Percentiles rank a stretch among this genome's conserved stretches.
phyloP scores from a whole-genome alignment of 2,888 invertebrate species.

The Lymantria dispar region DNA sequence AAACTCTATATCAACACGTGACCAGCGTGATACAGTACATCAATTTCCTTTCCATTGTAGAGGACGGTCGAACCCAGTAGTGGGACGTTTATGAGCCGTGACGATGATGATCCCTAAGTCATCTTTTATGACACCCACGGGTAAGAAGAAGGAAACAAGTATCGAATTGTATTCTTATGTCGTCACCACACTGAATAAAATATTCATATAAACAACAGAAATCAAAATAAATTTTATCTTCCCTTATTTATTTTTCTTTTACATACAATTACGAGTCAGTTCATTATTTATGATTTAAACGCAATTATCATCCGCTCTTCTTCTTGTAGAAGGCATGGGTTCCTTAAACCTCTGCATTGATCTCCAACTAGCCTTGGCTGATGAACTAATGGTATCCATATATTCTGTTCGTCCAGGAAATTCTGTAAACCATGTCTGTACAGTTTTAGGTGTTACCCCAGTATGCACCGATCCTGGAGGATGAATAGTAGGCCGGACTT shows the following conservation, averaged over 20 bases:
- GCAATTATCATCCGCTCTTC: constrained; percentile 81
- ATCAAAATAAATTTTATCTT: constrained; percentile 38
- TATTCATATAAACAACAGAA: too few species aligned
- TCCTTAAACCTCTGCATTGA: constrained; percentile 84
- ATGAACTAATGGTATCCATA: constrained; percentile 82
- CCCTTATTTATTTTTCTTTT: constrained; percentile 41
- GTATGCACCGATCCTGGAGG: constrained; percentile 67
- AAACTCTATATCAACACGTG: too few species aligned
- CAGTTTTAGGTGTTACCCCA: constrained; percentile 69
- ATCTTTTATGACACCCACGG: too few species aligned
- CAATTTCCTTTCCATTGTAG: too few species aligned
- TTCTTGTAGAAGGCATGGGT: constrained; percentile 83
- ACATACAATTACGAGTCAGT: constrained; percentile 8
- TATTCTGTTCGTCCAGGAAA: constrained; percentile 84
- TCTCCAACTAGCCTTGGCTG: constrained; percentile 82
- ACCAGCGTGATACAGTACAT: too few species aligned
- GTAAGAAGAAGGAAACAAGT: too few species aligned
- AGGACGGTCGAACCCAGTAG: too few species aligned
- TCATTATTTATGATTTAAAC: constrained; percentile 39
- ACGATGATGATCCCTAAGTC: too few species aligned
- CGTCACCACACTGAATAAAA: too few species aligned
- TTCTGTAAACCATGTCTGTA: constrained; percentile 79
- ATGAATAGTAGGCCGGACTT: constrained; percentile 79
- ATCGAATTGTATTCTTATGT: too few species aligned
- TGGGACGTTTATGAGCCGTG: too few species aligned